Base-by-base conservation (phyloP, 2,113 vertebrate genomes). In the Triplophysa rosa region DNA sequence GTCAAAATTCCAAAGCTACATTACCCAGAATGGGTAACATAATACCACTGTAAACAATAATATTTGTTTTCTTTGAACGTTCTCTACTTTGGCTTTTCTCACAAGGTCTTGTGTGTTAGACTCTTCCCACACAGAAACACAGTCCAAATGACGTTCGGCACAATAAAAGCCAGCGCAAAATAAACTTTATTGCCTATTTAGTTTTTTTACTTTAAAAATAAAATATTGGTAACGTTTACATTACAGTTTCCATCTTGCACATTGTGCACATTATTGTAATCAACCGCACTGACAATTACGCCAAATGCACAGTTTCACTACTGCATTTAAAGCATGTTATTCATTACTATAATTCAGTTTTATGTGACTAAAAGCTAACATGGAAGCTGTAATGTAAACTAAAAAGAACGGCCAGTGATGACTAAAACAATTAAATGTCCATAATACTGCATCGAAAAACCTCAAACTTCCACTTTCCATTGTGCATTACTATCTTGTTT, bases 31-130 rank as follows among this genome's bases (percentile, higher is more conserved):
- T 81, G 88, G 87, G 88, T 90, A 90, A 91, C 90, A 90, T 90
- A 90, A 86, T 87, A 88, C 87, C 89, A 89, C 89, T 92, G 92
- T 93, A 92, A 93, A 94, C 91, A 92, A 91, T 92, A 92, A 90
- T 89, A 88, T 90, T 85, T 90, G 86, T 90, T 88, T 88, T 88
- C 80, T 76, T 90, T 85, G 79, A 90, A 87, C 84, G 86, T 90
- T 84, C 82, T 83, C 84, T 81, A 88, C 88, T 92, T 92, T 90
- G 87, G 88, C 87, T 90, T 90, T 91, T 54, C 90, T 87, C 90
- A 87, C 87, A 86, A 91, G 85, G 87, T 87, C 89, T 24, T 83
- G 82, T 81, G 85, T 84, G 78, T 76, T 81, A 88, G 80, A 85
- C 88, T 77, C 67, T 90, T 92, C 89, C 88, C 90, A 91, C 83